Percentiles rank a stretch among this genome's conserved stretches.
Evolutionary conservation across 2,888 invertebrate species (phyloP).

Genomic region (Chironomus tentans): DNA sequence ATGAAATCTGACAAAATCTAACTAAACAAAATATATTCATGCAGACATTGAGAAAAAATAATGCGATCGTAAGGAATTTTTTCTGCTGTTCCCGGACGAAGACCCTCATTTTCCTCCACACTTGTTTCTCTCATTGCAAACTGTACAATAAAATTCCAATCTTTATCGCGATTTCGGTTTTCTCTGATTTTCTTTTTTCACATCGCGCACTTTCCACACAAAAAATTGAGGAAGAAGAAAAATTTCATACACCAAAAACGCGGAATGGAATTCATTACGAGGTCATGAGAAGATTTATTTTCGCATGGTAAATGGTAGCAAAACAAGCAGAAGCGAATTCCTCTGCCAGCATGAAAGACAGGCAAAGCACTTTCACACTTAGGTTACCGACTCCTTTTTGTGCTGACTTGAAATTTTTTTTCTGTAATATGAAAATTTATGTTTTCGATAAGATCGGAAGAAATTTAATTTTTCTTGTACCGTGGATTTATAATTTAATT

Average conservation of each 20-base stretch:
- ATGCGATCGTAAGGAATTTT: not conserved
- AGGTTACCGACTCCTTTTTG: not conserved
- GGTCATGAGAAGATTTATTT: not conserved
- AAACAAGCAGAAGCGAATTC: not conserved
- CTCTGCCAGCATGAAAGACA: not conserved
- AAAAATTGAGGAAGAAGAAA: not conserved
- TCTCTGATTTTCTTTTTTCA: not conserved
- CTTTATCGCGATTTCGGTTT: conserved; percentile 17
- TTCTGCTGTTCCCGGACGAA: not conserved
- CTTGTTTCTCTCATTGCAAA: not conserved
- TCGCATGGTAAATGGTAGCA: not conserved
- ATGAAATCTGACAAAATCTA: too few species aligned
- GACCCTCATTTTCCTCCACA: not conserved
- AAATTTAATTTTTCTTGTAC: too few species aligned
- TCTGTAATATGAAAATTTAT: too few species aligned
- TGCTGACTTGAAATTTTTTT: not conserved
- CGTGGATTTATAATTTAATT: too few species aligned
- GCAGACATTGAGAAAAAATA: not conserved
- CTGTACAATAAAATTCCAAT: conserved; percentile 14
- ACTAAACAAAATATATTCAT: not conserved
- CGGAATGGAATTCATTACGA: not conserved
- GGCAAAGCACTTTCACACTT: too few species aligned
- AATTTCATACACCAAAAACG: conserved; percentile 1
- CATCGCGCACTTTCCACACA: not conserved
- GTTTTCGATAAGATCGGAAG: too few species aligned